Evolutionary conservation across 1,140 invertebrate species (phyloP), one percentile per base, ranked within the genome.

Genomic region (Sminthurides bifidus): DNA sequence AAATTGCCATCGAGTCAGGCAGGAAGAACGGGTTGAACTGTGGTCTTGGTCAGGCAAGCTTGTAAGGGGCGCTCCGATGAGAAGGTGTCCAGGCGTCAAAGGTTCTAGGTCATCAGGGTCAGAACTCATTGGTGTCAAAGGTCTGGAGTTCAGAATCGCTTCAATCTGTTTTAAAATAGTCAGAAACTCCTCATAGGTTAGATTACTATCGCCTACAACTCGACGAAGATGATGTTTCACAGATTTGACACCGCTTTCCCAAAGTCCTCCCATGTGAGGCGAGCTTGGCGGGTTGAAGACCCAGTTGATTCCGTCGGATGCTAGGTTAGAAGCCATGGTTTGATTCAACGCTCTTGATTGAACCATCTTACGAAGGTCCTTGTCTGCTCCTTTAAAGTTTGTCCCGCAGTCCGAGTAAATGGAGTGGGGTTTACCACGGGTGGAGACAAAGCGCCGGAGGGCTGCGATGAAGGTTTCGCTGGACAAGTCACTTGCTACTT

Each of bases 351-450:
- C n/a, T n/a, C n/a, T 17, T 6, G 51, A 12, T 29, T 49, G 2
- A 2, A 2, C 3, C 10, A 48, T 12, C 26, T 56, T 48, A 15
- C 31, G 40, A n/a, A 66, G 24, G 19, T 63, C 54, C 17, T 52
- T 59, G 2, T 60, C 45, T 0, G 68, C 63, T 8, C 70, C 70
- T 10, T 62, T 41, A 59, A 74, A 74, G 55, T 73, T 73, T 1
- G 69, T 72, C 19, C 69, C 72, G 45, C 68, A 68, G 50, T 75
- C 73, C 17, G 56, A 68, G 43, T 67, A 68, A 2, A 74, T 59
- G 33, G 66, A 35, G 1, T 23, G 31, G 1, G 70, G 65, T 10
- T 27, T 33, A 33, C 59, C 63, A 43, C 73, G 58, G 3, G 71
- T 58, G 5, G 66, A 54, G 1, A 68, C 58, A 56, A 76, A 76